Base-by-base conservation (phyloP, 2,797 vertebrate genomes). In the Semotilus atromaculatus region DNA sequence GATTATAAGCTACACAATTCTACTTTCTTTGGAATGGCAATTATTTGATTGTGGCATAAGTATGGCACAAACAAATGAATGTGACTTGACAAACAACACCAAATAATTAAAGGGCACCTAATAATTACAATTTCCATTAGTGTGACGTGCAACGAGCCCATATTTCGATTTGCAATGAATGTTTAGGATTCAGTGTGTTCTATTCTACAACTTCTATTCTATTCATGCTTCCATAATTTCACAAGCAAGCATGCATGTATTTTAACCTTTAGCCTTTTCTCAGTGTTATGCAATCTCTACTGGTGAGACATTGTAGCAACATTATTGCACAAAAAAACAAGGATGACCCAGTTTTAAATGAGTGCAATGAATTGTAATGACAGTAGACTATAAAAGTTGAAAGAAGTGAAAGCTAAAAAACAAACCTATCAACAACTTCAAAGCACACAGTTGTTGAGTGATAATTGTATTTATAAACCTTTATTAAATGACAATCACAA, bases 401-500 rank as follows among this genome's bases (percentile, higher is more conserved):
- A n/a, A 60, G 48, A 21, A 71, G 14, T 4, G 13, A 19, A 7
- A 7, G 26, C 26, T 34, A 53, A 68, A 68, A 76, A 21, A 58
- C 23, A 55, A n/a, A 67, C 26, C 21, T 13, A 31, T 23, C 7
- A 45, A 11, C 26, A 38, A 64, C 48, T 2, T 21, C 21, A 77
- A 68, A 45, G 29, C 75, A 68, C 19, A 5, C 48, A 31, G 3
- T 6, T 34, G 13, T 18, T 55, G 31, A 43, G n/a, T 38, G 34
- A 76, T 21, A 29, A 40, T 60, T 10, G 10, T 60, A 18, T 62
- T 72, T 13, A 48, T 11, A 53, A 62, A 64, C 7, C 40, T 73
- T 85, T 74, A 80, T 80, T 85, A 62, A 80, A 62, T 85, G 31
- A 13, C 36, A 81, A 31, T 60, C 36, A 31, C 3, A 2, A 18